phyloP scores from a whole-genome alignment of 2,797 vertebrate genomes.

The Florisuga fusca region DNA sequence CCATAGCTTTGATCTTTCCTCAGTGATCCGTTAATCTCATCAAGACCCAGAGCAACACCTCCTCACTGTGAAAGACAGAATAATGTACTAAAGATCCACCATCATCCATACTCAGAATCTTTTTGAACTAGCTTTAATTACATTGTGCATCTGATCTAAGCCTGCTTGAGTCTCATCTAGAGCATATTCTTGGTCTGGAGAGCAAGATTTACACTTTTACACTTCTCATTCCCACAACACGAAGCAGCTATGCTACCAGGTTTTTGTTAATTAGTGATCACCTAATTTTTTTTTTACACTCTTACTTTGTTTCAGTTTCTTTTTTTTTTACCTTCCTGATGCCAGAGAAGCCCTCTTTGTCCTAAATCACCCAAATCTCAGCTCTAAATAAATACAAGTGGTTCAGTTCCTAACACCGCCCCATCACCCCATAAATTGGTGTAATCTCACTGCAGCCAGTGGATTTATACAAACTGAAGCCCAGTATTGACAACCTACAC shows the following conservation, averaged over 20 bases:
- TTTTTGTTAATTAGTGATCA: background rate
- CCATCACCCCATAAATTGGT: background rate
- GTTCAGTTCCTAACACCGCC: background rate
- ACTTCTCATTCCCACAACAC: background rate
- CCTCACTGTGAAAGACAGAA: background rate
- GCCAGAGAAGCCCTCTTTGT: background rate
- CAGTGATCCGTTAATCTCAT: background rate
- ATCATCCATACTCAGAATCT: background rate
- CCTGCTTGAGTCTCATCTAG: background rate
- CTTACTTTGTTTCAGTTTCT: background rate
- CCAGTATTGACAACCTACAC: background rate
- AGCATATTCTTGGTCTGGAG: rapidly evolving
- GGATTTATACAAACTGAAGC: background rate
- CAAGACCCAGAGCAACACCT: background rate
- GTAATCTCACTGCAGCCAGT: background rate
- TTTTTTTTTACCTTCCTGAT: background rate
- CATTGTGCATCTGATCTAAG: background rate
- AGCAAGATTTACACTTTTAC: background rate
- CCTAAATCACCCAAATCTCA: background rate
- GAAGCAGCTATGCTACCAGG: background rate
- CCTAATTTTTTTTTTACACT: background rate
- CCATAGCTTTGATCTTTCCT: slow-evolving; percentile 39
- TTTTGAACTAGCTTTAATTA: background rate
- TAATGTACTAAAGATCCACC: background rate
- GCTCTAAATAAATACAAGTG: background rate